A percentile compares a stretch with the other conserved stretches of the same genome.
Conservation (phyloP, 2,888 invertebrate species). For the Anaspis maculata region DNA sequence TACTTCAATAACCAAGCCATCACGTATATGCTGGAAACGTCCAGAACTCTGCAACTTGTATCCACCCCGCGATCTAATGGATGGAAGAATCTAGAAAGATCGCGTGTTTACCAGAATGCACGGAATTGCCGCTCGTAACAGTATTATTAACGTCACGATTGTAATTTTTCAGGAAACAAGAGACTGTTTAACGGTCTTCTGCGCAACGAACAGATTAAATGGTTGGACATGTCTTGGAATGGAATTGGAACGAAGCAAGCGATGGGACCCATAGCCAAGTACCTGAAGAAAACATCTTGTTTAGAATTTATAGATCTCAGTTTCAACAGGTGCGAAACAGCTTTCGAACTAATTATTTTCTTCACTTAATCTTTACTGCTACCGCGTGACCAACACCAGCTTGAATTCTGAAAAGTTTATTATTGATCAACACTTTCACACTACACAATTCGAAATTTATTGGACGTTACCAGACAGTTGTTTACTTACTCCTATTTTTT, state of each 20-base stretch:
- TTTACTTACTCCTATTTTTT: no score
- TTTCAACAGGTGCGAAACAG: constrained; percentile 34
- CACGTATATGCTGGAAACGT: no score
- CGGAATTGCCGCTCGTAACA: no score
- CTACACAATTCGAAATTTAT: background rate
- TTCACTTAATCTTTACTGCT: no score
- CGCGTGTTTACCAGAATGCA: no score
- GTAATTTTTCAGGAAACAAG: constrained; percentile 32
- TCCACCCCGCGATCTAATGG: no score
- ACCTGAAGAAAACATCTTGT: constrained; percentile 22
- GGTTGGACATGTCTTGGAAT: constrained; percentile 46
- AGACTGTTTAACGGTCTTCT: constrained; percentile 35
- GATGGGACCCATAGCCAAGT: constrained; percentile 26
- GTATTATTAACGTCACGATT: constrained; percentile 1
- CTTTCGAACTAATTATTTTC: no score
- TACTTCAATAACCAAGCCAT: no score
- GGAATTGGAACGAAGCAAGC: constrained; percentile 36
- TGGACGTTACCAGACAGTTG: constrained; percentile 3
- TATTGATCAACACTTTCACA: background rate
- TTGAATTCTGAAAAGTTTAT: no score
- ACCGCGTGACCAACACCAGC: no score
- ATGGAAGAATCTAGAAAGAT: no score
- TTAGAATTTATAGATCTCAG: constrained; percentile 37
- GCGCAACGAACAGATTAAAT: constrained; percentile 30
- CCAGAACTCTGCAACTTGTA: no score